These are phyloP conservation scores for Linnaemya vulpina DNA, from an alignment of 2,888 invertebrate species.

Conservation along the genomic window DNA sequence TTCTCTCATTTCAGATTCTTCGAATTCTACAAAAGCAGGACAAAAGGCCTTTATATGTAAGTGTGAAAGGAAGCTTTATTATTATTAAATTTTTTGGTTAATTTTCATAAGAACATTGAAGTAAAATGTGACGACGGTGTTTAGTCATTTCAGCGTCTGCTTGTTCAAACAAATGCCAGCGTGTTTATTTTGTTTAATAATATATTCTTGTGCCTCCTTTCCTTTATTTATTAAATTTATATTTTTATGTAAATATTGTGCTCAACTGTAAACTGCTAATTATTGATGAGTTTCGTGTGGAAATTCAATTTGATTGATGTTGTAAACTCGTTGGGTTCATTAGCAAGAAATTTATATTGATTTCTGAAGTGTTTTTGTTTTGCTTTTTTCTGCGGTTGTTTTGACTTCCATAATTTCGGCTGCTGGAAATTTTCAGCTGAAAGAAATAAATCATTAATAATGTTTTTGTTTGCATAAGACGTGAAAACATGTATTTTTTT, in stretches of 20 bases:
- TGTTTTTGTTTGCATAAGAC: conserved; percentile 35
- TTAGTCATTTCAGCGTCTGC: not conserved
- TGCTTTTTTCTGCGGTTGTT: conserved; percentile 7
- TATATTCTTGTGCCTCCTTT: not conserved
- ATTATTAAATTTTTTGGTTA: not conserved
- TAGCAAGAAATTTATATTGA: conserved; percentile 57
- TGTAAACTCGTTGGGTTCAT: conserved; percentile 55
- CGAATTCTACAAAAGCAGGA: not conserved
- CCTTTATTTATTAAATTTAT: not conserved
- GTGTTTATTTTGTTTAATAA: conserved; percentile 6
- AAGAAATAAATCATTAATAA: conserved; percentile 40
- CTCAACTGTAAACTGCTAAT: conserved; percentile 29
- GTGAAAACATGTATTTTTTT: conserved; percentile 1
- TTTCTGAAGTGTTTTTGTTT: conserved; percentile 49
- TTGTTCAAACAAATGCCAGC: conserved; percentile 15
- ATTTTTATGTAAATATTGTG: not conserved
- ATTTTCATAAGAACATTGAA: not conserved
- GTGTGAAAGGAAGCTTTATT: not conserved
- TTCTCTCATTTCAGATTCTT: not conserved
- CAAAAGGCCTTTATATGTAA: not conserved
- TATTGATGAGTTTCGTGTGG: conserved; percentile 42
- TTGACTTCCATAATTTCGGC: conserved; percentile 9
- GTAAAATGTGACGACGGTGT: not conserved
- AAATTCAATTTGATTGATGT: conserved; percentile 61
- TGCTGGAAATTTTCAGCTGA: not conserved